Base-by-base conservation (phyloP, 2,888 invertebrate species). In the Sphaeridia pumilis region DNA sequence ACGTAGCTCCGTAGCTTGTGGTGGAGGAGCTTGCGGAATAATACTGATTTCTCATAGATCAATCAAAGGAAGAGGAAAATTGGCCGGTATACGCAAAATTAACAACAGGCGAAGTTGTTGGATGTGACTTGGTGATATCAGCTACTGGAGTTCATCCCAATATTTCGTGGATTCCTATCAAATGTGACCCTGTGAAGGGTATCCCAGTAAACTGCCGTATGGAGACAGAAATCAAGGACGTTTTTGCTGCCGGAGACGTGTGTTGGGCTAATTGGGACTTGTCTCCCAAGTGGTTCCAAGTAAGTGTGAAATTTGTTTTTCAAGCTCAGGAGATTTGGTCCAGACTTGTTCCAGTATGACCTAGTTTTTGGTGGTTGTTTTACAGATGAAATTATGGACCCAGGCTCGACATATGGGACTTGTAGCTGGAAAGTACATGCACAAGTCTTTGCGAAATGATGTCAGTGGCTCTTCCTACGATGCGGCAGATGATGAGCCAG, bases 331-430 rank as follows among this genome's bases (percentile, higher is more conserved):
- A 7, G 31, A 31, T 7, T 31, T 31, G 14, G 31, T 31, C 22
- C 7, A 25, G 24, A 2, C 24, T 27, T 45, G 5, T 17, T 43
- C 14, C 14, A 22, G 22, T 4, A 7, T 43, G 5, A 44, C 12
- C 21, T 44, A 20, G 21, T 31, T 7, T 41, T 12, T 14, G 17
- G 20, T 21, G 21, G 20, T 24, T 43, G 20, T 43, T 26, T 49
- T 52, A 10, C 87, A 94, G 74, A 87, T 97, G 83, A 78, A 92
- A 55, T 72, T 98, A 31, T 98, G 98, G 98, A 90, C 93, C 1
- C 98, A 99, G 73, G 98, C 97, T 0, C 75, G 93, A 50, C 94
- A 95, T 72, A 95, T 95, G 94, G 98, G 95, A 10, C 78, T 80
- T 50, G 93, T 89, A 76, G 92, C 88, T 24, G 95, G 90, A 0